Evolutionary conservation across 2,888 invertebrate species (phyloP), one percentile per base, ranked within the genome.

Genomic region (Parthenolecanium corni): DNA sequence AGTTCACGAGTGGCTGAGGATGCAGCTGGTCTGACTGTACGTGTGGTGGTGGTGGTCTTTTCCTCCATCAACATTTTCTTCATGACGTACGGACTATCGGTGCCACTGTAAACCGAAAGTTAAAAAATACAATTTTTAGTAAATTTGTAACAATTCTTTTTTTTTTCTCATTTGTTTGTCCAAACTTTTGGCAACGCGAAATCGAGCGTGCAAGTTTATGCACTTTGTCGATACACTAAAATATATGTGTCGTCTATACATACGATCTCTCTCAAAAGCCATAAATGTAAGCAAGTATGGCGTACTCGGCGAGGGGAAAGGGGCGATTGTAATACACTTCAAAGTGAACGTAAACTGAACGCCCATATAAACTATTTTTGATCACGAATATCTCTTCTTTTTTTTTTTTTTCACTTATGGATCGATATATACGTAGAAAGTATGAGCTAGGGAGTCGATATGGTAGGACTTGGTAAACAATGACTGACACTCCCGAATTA

Each of bases 1-100:
- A 96, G 79, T 74, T 96, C 95, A 74, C 86, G 85, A 21, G 95
- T 95, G 38, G 95, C 95, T 65, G 88, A 86, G 58, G 93, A 93
- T 21, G 92, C 88, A 64, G 77, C 69, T 18, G 73, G 70, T 74
- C 78, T 67, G 1, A 67, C 63, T 12, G 69, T 69, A 46, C 69
- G 68, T n/a, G 69, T 70, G 4, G 69, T 69, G 5, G 70, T 70
- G 20, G 76, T 75, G 9, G 74, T 72, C 11, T 76, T 74, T 71
- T 76, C 76, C 69, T 77, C 73, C 68, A 76, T 73, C 68, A 76
- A 72, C 62, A 77, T 73, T 69, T 75, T 74, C 49, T 76, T 72
- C 65, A 74, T 71, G 64, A 74, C 73, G 24, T 75, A 74, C 16
- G 70, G 66, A 31, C 73, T 71, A 64, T 74, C 73, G 53, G 72